phyloP scores from a whole-genome alignment of 2,113 vertebrate species.

The Hyla sarda region DNA sequence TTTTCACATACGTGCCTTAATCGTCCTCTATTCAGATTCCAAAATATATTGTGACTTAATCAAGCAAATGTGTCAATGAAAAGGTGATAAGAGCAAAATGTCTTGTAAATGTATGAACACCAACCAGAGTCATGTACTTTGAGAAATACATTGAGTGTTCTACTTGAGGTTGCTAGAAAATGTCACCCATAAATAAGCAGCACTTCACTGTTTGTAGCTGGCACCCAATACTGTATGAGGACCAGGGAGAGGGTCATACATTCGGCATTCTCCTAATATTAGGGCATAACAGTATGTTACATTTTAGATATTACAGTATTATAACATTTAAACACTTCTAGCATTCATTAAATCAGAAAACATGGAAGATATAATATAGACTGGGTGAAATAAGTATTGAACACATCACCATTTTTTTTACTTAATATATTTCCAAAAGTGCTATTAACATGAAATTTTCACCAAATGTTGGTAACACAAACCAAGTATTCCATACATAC shows the following conservation, averaged over 20 bases:
- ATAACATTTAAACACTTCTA: neutral
- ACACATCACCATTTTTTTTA: too few species aligned
- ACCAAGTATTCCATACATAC: too few species aligned
- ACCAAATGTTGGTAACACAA: too few species aligned
- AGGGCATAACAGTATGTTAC: neutral
- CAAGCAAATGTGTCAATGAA: slow-evolving; percentile 14
- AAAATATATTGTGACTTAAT: slow-evolving; percentile 40
- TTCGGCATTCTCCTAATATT: neutral
- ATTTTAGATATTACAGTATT: neutral
- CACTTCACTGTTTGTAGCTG: slow-evolving; percentile 34
- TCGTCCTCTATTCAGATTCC: slow-evolving; percentile 37
- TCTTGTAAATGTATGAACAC: slow-evolving; percentile 44
- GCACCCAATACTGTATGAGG: neutral
- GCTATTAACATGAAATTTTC: too few species aligned
- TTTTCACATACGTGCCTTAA: slow-evolving; percentile 25
- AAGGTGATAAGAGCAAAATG: slow-evolving; percentile 32
- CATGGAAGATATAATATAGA: too few species aligned
- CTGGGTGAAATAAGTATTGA: too few species aligned
- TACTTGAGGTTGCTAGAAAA: slow-evolving; percentile 48
- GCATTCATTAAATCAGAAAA: too few species aligned
- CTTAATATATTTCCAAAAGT: too few species aligned
- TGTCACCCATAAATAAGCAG: slow-evolving; percentile 45
- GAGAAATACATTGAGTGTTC: slow-evolving; percentile 34
- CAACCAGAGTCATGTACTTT: slow-evolving; percentile 2
- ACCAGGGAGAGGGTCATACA: neutral